These are phyloP conservation scores for Perithous albicinctus DNA, from an alignment of 2,888 invertebrate genomes.

Conservation along the genomic window DNA sequence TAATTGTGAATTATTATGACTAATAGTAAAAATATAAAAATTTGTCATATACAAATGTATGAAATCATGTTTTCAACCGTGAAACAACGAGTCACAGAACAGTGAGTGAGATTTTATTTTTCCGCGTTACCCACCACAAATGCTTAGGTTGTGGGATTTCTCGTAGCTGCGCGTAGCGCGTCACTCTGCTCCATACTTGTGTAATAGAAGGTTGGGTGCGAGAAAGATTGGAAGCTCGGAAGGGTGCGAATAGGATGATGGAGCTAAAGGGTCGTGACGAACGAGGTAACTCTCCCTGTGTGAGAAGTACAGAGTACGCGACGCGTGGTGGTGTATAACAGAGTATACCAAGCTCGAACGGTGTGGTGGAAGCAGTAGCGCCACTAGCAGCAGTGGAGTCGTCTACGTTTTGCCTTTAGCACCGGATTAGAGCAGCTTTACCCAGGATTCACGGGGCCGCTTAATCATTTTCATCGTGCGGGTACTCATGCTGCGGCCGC, in stretches of 20 bases:
- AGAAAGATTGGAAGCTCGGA: slow-evolving; percentile 19
- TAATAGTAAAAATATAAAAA: no score
- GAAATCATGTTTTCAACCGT: slow-evolving; percentile 5
- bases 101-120: slow-evolving; percentile 39
- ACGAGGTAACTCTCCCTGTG: slow-evolving; percentile 5
- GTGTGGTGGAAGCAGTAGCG: neutral
- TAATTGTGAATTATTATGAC: no score
- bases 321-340: slow-evolving; percentile 25
- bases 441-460: slow-evolving; percentile 78
- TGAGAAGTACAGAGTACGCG: slow-evolving; percentile 13
- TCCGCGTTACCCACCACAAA: slow-evolving; percentile 40
- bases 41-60: slow-evolving; percentile 2
- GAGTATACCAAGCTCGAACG: slow-evolving; percentile 12
- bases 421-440: slow-evolving; percentile 82
- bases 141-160: neutral
- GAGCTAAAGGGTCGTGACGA: slow-evolving; percentile 10
- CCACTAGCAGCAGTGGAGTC: slow-evolving; percentile 72
- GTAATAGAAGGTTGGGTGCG: slow-evolving; percentile 65
- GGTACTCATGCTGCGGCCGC: slow-evolving; percentile 55
- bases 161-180: slow-evolving; percentile 55
- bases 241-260: slow-evolving; percentile 33
- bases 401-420: slow-evolving; percentile 82
- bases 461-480: slow-evolving; percentile 82
- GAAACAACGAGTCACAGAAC: neutral
- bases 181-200: slow-evolving; percentile 52